Evolutionary conservation across 2,113 vertebrate genomes (phyloP), one percentile per base, ranked within the genome.

Genomic region (Copsychus sechellarum): DNA sequence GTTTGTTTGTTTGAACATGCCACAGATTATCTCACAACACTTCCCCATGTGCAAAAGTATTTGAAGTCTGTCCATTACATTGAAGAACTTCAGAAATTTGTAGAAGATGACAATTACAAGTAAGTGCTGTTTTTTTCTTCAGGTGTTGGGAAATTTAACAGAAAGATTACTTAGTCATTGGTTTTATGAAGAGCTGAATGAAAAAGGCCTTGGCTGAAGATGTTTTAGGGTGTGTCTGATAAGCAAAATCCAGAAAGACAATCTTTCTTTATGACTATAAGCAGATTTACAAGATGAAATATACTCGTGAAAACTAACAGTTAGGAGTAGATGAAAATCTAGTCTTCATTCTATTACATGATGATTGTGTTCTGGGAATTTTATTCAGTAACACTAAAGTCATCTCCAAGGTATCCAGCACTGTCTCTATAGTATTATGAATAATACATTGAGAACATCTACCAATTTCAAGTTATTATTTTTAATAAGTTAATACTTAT

Each of bases 51-150:
- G 86, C 99, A 99, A 93, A 99, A 99, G 95, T 99, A 99, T 95
- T 97, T 99, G 95, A 98, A 99, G 96, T 99, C 99, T 4, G 99
- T 99, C 4, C 99, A 98, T 81, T 99, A 99, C 97, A 99, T 99
- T 24, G 99, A 99, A 87, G 99, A 99, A 91, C 98, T 99, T 62
- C 99, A 99, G 95, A 99, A 99, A 95, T 99, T 99, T 92, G 99
- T 99, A 60, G 99, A 99, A 96, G 99, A 99, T 5, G 99, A 99
- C 97, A 99, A 99, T 97, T 99, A 99, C 96, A 99, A 99, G 99
- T 99, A 97, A 98, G 99, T 98, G 53, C 23, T 56, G 5, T 54
- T 77, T 11, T 64, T 85, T 80, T 42, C 48, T 81, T 81, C 51
- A 53, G 9, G 8, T 51, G 70, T 79, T 43, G 47, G 21, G 13